These are phyloP conservation scores for Gastrophysa polygoni DNA, from an alignment of 2,888 invertebrate species.

Conservation along the genomic window DNA sequence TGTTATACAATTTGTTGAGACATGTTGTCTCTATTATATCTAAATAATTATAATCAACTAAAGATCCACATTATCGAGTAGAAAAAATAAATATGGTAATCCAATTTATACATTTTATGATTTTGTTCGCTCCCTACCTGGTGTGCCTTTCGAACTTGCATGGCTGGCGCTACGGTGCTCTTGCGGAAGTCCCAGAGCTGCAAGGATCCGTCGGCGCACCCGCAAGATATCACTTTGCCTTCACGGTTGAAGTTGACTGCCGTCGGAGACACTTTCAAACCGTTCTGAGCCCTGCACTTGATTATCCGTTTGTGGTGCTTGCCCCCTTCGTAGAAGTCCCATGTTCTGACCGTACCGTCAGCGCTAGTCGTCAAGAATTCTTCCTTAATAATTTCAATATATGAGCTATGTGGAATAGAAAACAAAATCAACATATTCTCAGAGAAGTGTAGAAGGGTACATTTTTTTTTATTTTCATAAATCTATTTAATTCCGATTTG, in stretches of 20 bases:
- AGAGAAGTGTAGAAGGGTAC: too few species aligned
- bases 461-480: too few species aligned
- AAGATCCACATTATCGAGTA: too few species aligned
- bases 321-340: constrained; percentile 79
- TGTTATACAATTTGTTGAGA: too few species aligned
- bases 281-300: constrained; percentile 85
- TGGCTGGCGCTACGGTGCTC: constrained; percentile 85
- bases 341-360: constrained; percentile 92
- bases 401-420: too few species aligned
- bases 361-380: constrained; percentile 95
- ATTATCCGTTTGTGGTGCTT: constrained; percentile 82
- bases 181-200: constrained; percentile 97
- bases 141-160: constrained; percentile 81
- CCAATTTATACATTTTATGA: too few species aligned
- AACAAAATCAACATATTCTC: too few species aligned
- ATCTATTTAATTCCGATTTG: too few species aligned
- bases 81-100: too few species aligned
- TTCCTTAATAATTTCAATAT: constrained; percentile 56
- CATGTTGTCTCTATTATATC: too few species aligned
- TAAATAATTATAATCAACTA: too few species aligned
- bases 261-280: constrained; percentile 84
- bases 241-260: constrained; percentile 71
- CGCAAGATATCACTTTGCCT: constrained; percentile 84
- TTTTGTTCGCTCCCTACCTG: constrained; percentile 32
- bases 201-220: constrained; percentile 92